Percentiles rank a stretch among this genome's conserved stretches.
Evolutionary conservation across 1,140 invertebrate species (phyloP).

Genomic region (Trigoniulus corallinus): DNA sequence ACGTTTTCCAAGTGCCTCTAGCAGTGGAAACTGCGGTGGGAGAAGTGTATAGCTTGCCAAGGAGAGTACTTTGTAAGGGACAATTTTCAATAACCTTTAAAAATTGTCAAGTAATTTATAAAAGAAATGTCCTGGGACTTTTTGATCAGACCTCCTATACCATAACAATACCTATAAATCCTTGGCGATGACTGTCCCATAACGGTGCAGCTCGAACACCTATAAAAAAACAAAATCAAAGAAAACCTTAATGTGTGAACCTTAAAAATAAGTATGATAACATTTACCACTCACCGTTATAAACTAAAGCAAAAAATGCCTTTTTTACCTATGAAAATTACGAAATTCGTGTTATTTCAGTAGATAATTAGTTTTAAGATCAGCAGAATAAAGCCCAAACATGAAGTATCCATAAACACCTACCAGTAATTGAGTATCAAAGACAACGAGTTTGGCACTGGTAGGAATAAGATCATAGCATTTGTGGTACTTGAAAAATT

Average conservation of each 20-base stretch:
- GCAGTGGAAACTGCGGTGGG: too few species aligned
- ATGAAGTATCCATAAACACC: slow-evolving; percentile 12
- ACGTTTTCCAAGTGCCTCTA: too few species aligned
- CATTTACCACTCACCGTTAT: slow-evolving; percentile 90
- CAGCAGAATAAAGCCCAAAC: too few species aligned
- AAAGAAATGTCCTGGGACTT: not conserved
- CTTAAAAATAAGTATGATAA: too few species aligned
- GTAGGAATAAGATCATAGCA: slow-evolving; percentile 99
- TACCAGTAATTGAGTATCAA: slow-evolving; percentile 93
- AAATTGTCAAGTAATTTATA: slow-evolving; percentile 2
- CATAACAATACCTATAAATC: slow-evolving; percentile 41
- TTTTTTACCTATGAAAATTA: slow-evolving; percentile 83
- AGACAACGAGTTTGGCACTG: slow-evolving; percentile 95
- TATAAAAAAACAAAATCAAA: slow-evolving; percentile 22
- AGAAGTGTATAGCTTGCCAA: too few species aligned
- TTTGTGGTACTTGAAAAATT: slow-evolving; percentile 98
- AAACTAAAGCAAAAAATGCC: slow-evolving; percentile 95
- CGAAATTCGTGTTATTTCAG: too few species aligned
- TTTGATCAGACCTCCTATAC: not conserved
- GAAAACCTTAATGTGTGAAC: slow-evolving; percentile 1
- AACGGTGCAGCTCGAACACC: slow-evolving; percentile 91
- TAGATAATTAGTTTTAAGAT: too few species aligned
- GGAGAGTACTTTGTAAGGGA: too few species aligned
- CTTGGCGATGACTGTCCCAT: slow-evolving; percentile 83
- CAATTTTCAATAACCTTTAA: too few species aligned